Evolutionary conservation across 2,888 invertebrate species (phyloP), one percentile per base, ranked within the genome.

Genomic region (Thera britannica): DNA sequence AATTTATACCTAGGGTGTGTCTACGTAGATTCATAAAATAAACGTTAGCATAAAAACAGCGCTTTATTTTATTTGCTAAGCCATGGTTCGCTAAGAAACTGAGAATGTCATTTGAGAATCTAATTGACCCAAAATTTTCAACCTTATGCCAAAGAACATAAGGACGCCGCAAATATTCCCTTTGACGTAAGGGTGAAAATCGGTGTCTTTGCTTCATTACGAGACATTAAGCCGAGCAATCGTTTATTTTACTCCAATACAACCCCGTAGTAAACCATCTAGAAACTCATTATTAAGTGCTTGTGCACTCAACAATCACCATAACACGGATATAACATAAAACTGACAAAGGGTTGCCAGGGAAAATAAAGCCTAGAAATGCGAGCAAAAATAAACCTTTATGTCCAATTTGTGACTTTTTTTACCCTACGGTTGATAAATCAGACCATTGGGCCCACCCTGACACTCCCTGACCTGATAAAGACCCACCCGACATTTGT

Each of bases 401-500:
- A 72, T 75, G 72, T 72, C 84, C 85, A 85, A 86, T 87, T 86
- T 85, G 84, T 77, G 81, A 82, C 80, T 83, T 82, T 83, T 38
- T 85, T 82, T 79, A 78, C 79, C 78, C 75, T 78, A 78, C 46
- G 66, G 78, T 80, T 84, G 84, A 87, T 89, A 91, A 91, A 92
- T 91, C 92, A 88, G 87, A 77, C 83, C 78, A 82, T 78, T 78
- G 77, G 82, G 81, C 85, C 83, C 84, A 77, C 87, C 86, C 80
- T 69, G 77, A 83, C 90, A 83, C 90, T 75, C 90, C 90, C 86
- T 77, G 75, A 75, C 80, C 76, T 86, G 88, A 90, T 88, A 90
- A 89, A 89, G 80, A 75, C 77, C 80, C 79, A 79, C 84, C 86
- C 83, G 84, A 81, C 88, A 88, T 90, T 90, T 87, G 85, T 83